These are phyloP conservation scores for Tetragonula carbonaria DNA, from an alignment of 2,888 invertebrate species.

Conservation along the genomic window DNA sequence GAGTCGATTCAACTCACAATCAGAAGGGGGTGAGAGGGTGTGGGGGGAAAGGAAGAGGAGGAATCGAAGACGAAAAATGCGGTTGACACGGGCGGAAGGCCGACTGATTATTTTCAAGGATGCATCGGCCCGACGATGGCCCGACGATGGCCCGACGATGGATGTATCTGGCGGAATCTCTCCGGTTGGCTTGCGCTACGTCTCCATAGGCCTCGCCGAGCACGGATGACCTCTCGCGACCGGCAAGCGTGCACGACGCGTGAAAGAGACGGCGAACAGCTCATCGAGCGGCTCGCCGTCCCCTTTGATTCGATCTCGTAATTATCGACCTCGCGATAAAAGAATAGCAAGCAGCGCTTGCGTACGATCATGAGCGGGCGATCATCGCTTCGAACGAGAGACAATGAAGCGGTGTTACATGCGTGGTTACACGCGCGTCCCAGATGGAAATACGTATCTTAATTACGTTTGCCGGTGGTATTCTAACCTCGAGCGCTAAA, in stretches of 20 bases:
- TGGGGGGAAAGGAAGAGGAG: too few species aligned
- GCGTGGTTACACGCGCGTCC: constrained; percentile 14
- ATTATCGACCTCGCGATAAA: constrained; percentile 61
- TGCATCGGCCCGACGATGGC: constrained; percentile 56
- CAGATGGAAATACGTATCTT: constrained; percentile 40
- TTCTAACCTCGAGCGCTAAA: constrained; percentile 38
- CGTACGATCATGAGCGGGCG: constrained; percentile 7
- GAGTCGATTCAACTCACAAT: not conserved
- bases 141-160: constrained; percentile 59
- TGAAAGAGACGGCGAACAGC: constrained; percentile 43
- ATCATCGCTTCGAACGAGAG: constrained; percentile 8
- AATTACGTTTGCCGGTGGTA: constrained; percentile 37
- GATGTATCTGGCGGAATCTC: constrained; percentile 64
- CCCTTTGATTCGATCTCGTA: constrained; percentile 67
- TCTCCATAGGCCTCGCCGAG: constrained; percentile 56
- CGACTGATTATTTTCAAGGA: constrained; percentile 71
- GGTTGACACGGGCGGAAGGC: constrained; percentile 61
- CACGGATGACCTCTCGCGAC: constrained; percentile 63
- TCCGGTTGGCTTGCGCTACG: constrained; percentile 61
- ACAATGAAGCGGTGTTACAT: constrained; percentile 50
- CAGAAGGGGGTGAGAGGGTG: too few species aligned
- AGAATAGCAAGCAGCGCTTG: constrained; percentile 3
- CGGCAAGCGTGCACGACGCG: constrained; percentile 45
- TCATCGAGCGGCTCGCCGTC: constrained; percentile 52
- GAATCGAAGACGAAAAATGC: constrained; percentile 40